Evolutionary conservation across 2,113 vertebrate species (phyloP).

Genomic region (Neogobius melanostomus): DNA sequence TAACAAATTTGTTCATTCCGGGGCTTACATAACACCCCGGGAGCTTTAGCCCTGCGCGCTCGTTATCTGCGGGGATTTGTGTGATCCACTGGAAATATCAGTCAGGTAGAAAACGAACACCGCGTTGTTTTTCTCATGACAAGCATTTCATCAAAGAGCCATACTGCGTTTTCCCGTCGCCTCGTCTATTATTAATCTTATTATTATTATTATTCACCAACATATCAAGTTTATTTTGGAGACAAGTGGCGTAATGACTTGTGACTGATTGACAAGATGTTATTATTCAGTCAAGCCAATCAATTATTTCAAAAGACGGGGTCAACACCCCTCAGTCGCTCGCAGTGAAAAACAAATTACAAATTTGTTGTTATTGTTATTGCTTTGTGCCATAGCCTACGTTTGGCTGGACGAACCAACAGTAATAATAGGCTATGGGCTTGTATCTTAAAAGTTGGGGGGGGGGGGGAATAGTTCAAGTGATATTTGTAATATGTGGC

Average conservation of each 20-base stretch:
- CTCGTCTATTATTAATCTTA: conserved; percentile 7
- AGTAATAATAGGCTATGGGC: background rate
- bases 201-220: conserved; percentile 36
- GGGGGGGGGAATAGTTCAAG: background rate
- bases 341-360: conserved; percentile 28
- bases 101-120: conserved; percentile 19
- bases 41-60: conserved; percentile 49
- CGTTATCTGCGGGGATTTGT: conserved; percentile 54
- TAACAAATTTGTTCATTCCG: conserved; percentile 76
- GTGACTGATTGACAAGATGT: conserved; percentile 49
- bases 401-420: background rate
- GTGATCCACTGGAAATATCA: conserved; percentile 55
- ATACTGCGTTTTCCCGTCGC: conserved; percentile 3
- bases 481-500: background rate
- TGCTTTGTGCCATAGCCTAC: conserved; percentile 14
- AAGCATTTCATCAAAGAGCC: conserved; percentile 32
- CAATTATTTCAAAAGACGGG: conserved; percentile 47
- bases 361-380: conserved; percentile 19
- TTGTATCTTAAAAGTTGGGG: background rate
- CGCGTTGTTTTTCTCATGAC: conserved; percentile 19
- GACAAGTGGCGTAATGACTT: conserved; percentile 45
- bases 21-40: conserved; percentile 71
- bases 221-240: conserved; percentile 25
- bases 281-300: conserved; percentile 61
- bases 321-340: conserved; percentile 33